Conservation (phyloP, 2,113 vertebrate genomes). For the Clarias magur region DNA sequence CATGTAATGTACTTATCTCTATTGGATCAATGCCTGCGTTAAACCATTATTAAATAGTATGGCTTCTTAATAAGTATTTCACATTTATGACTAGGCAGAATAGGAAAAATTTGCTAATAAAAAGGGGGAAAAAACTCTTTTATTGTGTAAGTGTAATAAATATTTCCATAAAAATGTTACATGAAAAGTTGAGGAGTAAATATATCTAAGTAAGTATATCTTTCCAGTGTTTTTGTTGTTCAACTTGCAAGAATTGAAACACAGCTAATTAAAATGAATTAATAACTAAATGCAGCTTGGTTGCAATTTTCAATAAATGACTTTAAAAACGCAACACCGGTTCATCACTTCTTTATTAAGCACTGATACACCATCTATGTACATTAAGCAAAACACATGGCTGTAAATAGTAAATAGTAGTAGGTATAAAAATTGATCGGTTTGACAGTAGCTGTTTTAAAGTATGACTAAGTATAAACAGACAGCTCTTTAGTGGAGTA, state of each 20-base stretch:
- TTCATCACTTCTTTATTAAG: background rate
- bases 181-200: background rate
- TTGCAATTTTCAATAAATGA: background rate
- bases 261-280: background rate
- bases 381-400: background rate
- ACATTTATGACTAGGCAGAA: background rate
- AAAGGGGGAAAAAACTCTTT: no score
- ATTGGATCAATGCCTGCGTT: background rate
- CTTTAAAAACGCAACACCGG: background rate
- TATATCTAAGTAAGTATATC: background rate
- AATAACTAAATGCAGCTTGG: background rate
- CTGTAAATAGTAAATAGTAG: background rate
- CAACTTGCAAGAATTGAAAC: background rate
- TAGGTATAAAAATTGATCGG: background rate
- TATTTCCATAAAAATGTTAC: background rate
- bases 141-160: background rate
- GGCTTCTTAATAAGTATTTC: background rate
- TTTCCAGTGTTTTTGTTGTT: background rate
- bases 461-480: background rate
- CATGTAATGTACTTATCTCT: background rate
- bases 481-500: slow-evolving; percentile 7
- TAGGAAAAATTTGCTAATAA: background rate
- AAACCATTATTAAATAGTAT: background rate
- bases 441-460: background rate
- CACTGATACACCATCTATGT: background rate